Evolutionary conservation across 2,888 invertebrate genomes (phyloP).

Genomic region (Zaprionus obscuricornis): DNA sequence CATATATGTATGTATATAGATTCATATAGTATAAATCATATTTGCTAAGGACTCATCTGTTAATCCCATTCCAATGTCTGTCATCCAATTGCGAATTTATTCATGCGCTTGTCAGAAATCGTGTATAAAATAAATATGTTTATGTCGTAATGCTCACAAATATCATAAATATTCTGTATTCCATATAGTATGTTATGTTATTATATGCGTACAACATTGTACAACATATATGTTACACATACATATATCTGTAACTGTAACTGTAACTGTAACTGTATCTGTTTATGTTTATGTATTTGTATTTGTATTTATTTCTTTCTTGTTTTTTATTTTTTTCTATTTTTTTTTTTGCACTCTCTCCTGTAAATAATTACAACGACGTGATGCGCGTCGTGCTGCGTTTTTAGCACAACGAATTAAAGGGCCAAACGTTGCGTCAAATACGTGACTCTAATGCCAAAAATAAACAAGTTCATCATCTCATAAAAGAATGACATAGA

Average conservation of each 20-base stretch:
- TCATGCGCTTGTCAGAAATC: conserved; percentile 54
- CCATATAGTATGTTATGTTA: conserved; percentile 62
- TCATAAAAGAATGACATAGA: conserved; percentile 3
- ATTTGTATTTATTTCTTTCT: too few relatives aligned
- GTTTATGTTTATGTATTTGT: too few relatives aligned
- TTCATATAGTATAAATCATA: too few relatives aligned
- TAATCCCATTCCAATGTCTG: conserved; percentile 4
- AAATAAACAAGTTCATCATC: conserved; percentile 18
- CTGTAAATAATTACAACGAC: conserved; percentile 75
- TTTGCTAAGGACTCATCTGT: conserved; percentile 4
- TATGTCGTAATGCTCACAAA: conserved; percentile 60
- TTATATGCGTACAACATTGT: too few relatives aligned
- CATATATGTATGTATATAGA: too few relatives aligned
- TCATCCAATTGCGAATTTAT: conserved; percentile 48
- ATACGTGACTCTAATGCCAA: conserved; percentile 74
- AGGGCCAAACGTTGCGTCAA: conserved; percentile 77
- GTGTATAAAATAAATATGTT: conserved; percentile 61
- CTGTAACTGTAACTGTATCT: too few relatives aligned
- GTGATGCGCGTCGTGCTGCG: conserved; percentile 51
- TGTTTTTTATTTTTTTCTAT: conserved; percentile 48
- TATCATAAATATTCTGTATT: conserved; percentile 61
- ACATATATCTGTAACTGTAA: too few relatives aligned
- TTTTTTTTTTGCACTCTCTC: conserved; percentile 41
- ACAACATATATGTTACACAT: too few relatives aligned
- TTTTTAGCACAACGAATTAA: conserved; percentile 71